Percentiles rank a stretch among this genome's conserved stretches.
Conservation (phyloP, 2,113 vertebrate species). For the Eolophus roseicapilla region DNA sequence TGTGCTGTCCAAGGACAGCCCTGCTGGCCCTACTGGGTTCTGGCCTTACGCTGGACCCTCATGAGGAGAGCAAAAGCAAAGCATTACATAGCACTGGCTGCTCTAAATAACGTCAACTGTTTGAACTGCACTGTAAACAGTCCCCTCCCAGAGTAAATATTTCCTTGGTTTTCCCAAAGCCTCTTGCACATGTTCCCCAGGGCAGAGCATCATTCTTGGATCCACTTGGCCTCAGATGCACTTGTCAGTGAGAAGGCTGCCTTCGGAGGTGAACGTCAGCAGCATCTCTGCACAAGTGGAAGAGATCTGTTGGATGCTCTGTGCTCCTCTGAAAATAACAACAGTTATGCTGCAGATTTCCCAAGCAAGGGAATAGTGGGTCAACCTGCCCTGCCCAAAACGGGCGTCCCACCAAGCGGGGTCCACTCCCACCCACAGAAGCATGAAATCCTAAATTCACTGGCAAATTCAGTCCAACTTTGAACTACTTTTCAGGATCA, state of each 20-base stretch:
- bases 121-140: constrained; percentile 9
- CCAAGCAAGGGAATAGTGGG: rapidly evolving
- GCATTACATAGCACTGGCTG: background rate
- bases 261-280: background rate
- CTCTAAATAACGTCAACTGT: background rate
- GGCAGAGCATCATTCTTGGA: background rate
- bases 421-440: rapidly evolving
- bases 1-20: background rate
- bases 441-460: background rate
- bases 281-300: background rate
- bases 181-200: background rate
- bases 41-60: constrained; percentile 3
- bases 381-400: background rate
- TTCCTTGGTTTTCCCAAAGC: background rate
- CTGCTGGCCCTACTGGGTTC: background rate
- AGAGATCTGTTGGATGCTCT: background rate
- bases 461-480: background rate
- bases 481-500: background rate
- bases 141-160: constrained; percentile 40
- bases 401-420: rapidly evolving
- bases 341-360: background rate
- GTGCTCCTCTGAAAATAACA: background rate
- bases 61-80: background rate
- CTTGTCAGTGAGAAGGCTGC: background rate
- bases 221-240: constrained; percentile 22